phyloP scores from a whole-genome alignment of 2,888 invertebrate species.

The Euphydryas editha region DNA sequence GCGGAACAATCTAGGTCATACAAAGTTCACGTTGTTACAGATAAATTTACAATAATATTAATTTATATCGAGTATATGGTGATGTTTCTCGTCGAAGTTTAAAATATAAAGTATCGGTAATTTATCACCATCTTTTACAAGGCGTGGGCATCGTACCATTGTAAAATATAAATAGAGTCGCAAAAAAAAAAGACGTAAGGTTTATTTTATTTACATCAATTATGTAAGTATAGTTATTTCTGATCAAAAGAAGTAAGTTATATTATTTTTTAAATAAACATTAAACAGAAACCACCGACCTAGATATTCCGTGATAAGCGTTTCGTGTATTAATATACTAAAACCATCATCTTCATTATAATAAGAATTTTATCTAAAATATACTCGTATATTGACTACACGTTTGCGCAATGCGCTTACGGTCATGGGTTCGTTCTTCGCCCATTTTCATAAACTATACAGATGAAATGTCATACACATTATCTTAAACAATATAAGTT shows the following conservation, averaged over 20 bases:
- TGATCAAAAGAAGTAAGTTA: background rate
- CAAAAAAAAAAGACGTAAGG: too few relatives aligned
- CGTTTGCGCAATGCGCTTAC: too few relatives aligned
- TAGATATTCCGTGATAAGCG: conserved; percentile 13
- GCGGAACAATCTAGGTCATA: conserved; percentile 12
- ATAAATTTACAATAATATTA: conserved; percentile 8
- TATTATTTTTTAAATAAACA: background rate
- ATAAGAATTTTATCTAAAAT: conserved; percentile 4
- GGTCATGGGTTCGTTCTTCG: too few relatives aligned
- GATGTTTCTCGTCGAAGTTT: background rate
- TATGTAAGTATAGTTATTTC: background rate
- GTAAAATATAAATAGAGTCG: too few relatives aligned
- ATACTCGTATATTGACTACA: background rate
- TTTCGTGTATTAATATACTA: conserved; percentile 30
- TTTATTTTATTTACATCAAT: too few relatives aligned
- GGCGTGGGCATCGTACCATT: too few relatives aligned
- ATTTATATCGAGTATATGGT: background rate
- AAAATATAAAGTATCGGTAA: background rate
- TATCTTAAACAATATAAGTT: too few relatives aligned
- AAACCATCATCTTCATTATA: conserved; percentile 23
- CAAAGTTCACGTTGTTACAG: background rate
- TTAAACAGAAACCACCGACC: background rate
- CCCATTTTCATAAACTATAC: too few relatives aligned
- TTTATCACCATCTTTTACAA: background rate
- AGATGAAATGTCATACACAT: too few relatives aligned